Percentiles rank a stretch among this genome's conserved stretches.
phyloP scores from a whole-genome alignment of 2,113 vertebrate genomes.

The Mustela lutreola region DNA sequence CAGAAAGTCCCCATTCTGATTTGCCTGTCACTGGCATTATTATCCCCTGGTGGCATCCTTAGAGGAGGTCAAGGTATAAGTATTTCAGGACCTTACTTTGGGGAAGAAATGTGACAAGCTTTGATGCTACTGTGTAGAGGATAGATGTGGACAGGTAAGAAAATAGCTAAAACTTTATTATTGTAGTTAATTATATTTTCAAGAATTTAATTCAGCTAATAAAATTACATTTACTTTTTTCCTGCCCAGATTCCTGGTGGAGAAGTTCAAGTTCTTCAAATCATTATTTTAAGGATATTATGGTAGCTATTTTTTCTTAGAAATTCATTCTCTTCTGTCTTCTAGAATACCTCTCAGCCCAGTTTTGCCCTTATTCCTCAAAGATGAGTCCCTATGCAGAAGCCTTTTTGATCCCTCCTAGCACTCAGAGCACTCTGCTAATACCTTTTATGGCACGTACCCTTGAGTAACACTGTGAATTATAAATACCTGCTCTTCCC shows the following conservation, averaged over 20 bases:
- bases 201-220: slow-evolving; percentile 8
- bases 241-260: slow-evolving; percentile 15
- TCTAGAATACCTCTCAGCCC: neutral
- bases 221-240: slow-evolving; percentile 47
- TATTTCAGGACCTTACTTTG: slow-evolving; percentile 55
- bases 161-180: slow-evolving; percentile 29
- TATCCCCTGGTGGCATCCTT: neutral
- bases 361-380: neutral
- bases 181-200: slow-evolving; percentile 41
- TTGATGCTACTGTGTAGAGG: slow-evolving; percentile 31
- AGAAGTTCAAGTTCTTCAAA: slow-evolving; percentile 1
- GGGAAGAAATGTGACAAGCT: neutral
- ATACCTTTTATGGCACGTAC: neutral
- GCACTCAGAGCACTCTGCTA: neutral
- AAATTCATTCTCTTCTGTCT: slow-evolving; percentile 25
- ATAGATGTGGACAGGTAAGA: neutral
- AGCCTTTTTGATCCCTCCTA: neutral
- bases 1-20: neutral
- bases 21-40: slow-evolving; percentile 25
- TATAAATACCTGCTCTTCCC: neutral
- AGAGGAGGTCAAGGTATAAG: slow-evolving; percentile 41
- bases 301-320: neutral
- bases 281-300: slow-evolving; percentile 50
- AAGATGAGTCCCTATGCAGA: slow-evolving; percentile 31
- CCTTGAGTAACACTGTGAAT: neutral